These are phyloP conservation scores for Drosophila falleni DNA, from an alignment of 2,888 invertebrate species.

Conservation along the genomic window DNA sequence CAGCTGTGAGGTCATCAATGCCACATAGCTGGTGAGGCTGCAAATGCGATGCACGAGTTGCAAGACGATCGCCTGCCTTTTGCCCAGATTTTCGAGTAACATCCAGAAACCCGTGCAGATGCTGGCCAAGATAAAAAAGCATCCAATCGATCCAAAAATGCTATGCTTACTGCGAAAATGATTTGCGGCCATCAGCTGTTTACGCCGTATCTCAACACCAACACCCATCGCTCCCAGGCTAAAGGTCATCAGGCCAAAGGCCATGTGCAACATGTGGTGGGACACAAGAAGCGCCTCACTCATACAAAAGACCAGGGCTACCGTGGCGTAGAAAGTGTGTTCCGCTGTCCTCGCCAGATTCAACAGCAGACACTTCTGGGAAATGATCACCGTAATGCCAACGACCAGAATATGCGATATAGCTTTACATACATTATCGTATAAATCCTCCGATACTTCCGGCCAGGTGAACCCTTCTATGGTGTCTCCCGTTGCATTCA, in stretches of 20 bases:
- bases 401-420: constrained; percentile 12
- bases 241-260: constrained; percentile 29
- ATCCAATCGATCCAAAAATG: constrained; percentile 29
- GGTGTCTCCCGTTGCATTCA: constrained; percentile 15
- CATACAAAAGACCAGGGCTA: constrained; percentile 32
- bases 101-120: constrained; percentile 22
- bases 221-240: constrained; percentile 35
- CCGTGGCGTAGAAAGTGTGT: constrained; percentile 38
- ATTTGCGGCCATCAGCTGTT: background rate
- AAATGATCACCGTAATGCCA: constrained; percentile 14
- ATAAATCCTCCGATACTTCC: background rate
- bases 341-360: constrained; percentile 16
- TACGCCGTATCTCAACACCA: background rate
- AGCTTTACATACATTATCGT: background rate
- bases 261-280: background rate
- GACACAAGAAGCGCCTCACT: constrained; percentile 21
- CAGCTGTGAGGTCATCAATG: constrained; percentile 27
- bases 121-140: background rate
- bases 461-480: constrained; percentile 12
- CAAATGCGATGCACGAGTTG: constrained; percentile 28
- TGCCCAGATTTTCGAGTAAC: background rate
- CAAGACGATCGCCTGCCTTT: background rate
- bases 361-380: constrained; percentile 19
- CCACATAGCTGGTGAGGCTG: constrained; percentile 23
- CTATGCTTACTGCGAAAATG: constrained; percentile 44